phyloP scores from a whole-genome alignment of 2,113 vertebrate genomes.

The Grammomys dolichurus region DNA sequence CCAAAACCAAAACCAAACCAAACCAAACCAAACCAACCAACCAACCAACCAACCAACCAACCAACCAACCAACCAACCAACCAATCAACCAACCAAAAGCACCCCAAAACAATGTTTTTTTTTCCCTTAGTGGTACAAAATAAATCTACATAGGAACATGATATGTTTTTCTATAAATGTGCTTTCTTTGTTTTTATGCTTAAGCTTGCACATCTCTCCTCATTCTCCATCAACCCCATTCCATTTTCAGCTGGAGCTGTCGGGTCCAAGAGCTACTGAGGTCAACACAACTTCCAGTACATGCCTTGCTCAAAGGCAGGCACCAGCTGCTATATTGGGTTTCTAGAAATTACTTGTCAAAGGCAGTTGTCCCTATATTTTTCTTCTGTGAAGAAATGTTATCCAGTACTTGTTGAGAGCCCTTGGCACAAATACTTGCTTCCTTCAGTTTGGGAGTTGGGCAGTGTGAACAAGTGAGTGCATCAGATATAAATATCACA shows the following conservation, averaged over 20 bases:
- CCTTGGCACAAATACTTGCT: not conserved
- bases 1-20: too few species aligned
- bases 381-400: slow-evolving; percentile 40
- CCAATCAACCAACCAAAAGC: not conserved
- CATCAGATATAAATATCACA: slow-evolving; percentile 8
- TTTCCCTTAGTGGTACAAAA: not conserved
- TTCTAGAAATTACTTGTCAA: slow-evolving; percentile 48
- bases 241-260: not conserved
- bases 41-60: not conserved
- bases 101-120: not conserved
- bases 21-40: too few species aligned
- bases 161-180: not conserved
- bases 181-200: not conserved
- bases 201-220: not conserved
- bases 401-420: slow-evolving; percentile 28
- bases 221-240: not conserved
- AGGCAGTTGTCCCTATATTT: not conserved
- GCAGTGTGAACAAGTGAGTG: not conserved
- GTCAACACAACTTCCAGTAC: not conserved
- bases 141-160: not conserved
- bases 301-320: slow-evolving; percentile 21
- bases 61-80: too few species aligned
- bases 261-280: not conserved
- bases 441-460: slow-evolving; percentile 2
- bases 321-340: slow-evolving; percentile 15